Conservation (phyloP, 2,113 vertebrate species). For the Turdus rufiventris region DNA sequence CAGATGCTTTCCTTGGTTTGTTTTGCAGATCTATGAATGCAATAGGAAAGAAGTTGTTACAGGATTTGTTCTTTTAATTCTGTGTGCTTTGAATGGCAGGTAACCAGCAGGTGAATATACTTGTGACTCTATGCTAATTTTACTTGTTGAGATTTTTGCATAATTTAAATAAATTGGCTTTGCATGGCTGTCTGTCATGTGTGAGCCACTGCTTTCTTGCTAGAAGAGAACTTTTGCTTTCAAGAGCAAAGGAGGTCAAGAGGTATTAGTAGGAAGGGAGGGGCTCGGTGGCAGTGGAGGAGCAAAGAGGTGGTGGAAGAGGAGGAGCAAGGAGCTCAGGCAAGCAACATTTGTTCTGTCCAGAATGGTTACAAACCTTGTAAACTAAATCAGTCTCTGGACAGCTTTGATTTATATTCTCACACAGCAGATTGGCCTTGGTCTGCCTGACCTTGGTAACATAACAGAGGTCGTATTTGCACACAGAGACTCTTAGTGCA, state of each 20-base stretch:
- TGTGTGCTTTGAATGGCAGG: neutral
- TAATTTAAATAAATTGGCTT: neutral
- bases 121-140: neutral
- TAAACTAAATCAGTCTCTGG: constrained; percentile 45
- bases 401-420: constrained; percentile 52
- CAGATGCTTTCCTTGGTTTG: constrained; percentile 38
- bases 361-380: constrained; percentile 29
- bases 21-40: neutral
- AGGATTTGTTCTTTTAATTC: neutral
- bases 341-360: constrained; percentile 8
- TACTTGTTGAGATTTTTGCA: neutral
- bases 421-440: neutral
- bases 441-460: constrained; percentile 41
- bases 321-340: constrained; percentile 5
- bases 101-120: neutral
- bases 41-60: neutral
- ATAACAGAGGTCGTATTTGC: constrained; percentile 23
- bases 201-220: neutral
- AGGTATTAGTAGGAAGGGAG: neutral
- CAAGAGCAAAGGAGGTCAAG: constrained; percentile 35
- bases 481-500: neutral
- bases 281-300: neutral
- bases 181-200: neutral
- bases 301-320: neutral
- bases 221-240: neutral